Percentiles rank a stretch among this genome's conserved stretches.
phyloP scores from a whole-genome alignment of 2,888 invertebrate species.

The Leucophenga montana region DNA sequence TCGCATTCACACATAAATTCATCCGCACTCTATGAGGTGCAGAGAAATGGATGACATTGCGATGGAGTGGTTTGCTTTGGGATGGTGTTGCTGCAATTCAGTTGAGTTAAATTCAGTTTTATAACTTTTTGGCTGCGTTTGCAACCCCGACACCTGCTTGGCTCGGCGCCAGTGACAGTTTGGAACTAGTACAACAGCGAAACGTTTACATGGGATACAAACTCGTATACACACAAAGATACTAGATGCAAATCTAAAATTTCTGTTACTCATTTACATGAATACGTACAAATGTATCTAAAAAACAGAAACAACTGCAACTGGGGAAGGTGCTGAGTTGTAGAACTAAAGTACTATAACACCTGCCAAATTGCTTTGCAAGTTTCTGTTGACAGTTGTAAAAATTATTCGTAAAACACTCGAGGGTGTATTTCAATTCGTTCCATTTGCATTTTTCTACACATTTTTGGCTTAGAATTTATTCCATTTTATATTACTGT shows the following conservation, averaged over 20 bases:
- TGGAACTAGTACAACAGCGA: not conserved
- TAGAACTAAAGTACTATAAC: not conserved
- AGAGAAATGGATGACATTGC: no score
- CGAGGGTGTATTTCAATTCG: slow-evolving; percentile 15
- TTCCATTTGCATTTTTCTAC: slow-evolving; percentile 11
- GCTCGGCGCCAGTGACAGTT: slow-evolving; percentile 7
- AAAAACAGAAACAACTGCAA: not conserved
- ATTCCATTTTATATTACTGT: not conserved
- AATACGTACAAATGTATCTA: not conserved
- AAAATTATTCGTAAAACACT: slow-evolving; percentile 19
- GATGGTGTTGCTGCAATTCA: not conserved
- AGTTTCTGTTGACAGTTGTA: slow-evolving; percentile 21
- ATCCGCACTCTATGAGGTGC: not conserved
- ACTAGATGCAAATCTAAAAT: not conserved
- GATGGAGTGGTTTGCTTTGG: not conserved
- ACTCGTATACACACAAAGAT: not conserved
- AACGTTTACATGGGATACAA: not conserved
- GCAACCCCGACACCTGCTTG: slow-evolving; percentile 14
- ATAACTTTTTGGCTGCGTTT: not conserved
- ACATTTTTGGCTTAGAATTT: not conserved
- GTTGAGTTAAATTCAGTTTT: not conserved
- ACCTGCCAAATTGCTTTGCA: slow-evolving; percentile 23
- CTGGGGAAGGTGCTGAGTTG: not conserved
- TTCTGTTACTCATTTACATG: not conserved
- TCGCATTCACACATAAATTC: slow-evolving; percentile 9